Evolutionary conservation across 2,888 invertebrate genomes (phyloP), one percentile per base, ranked within the genome.

Genomic region (Polylopha cassiicola): DNA sequence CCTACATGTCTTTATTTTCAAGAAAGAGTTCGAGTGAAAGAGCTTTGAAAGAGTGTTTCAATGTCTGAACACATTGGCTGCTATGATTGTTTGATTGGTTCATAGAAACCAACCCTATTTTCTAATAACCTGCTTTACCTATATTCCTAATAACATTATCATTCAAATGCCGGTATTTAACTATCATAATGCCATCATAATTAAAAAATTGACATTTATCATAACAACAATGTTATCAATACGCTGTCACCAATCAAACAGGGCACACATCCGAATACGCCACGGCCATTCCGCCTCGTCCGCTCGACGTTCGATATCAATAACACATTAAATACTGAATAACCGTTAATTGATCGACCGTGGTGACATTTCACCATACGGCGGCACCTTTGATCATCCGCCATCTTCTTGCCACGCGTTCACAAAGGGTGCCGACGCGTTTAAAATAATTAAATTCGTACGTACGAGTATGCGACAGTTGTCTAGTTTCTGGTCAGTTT

Each of bases 301-400:
- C 51, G 8, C 41, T 21, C 17, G 14, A 16, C 36, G 15, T 17
- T 50, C 65, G 73, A 74, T 80, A 77, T 79, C 78, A 75, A 77
- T 75, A 75, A 66, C 71, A 62, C 61, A 72, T 73, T 75, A 71
- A 71, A 59, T 60, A 62, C 63, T 59, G 68, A 60, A 69, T 70
- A 69, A 58, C 68, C 61, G 71, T 74, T 82, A 82, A 82, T 81
- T 79, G 77, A 75, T 73, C 61, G 71, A 74, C 71, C 74, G 73
- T 73, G 82, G 82, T 82, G 84, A 85, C 82, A 85, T 85, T 84
- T 82, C 68, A 67, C 68, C 53, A 72, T 66, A 63, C 67, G 64
- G 71, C 80, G 79, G 79, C 64, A 15, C 53, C 61, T 84, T 81
- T 84, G 77, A 78, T 69, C 60, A 44, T 36, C 63, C 61, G 73